Evolutionary conservation across 2,888 invertebrate genomes (phyloP).

Genomic region (Tridacna gigas): DNA sequence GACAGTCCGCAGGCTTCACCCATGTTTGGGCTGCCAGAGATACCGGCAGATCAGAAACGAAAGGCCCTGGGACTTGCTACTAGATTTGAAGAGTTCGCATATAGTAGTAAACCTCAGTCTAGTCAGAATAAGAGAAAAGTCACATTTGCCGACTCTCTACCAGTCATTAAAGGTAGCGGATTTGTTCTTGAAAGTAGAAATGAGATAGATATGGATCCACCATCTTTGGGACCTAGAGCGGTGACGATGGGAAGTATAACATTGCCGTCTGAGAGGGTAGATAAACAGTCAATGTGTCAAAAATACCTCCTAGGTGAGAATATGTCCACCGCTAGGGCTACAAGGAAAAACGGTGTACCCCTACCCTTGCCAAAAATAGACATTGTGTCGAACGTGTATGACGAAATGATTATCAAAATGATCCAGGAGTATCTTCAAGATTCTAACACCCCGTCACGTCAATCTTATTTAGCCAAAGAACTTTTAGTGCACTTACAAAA

Average conservation of each 20-base stretch:
- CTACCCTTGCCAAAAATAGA: slow-evolving; percentile 77
- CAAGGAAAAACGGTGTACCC: slow-evolving; percentile 47
- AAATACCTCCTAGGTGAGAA: slow-evolving; percentile 45
- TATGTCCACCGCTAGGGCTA: slow-evolving; percentile 32
- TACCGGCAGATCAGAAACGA: slow-evolving; percentile 64
- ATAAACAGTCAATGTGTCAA: slow-evolving; percentile 56
- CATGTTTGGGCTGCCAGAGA: slow-evolving; percentile 65
- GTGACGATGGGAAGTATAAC: slow-evolving; percentile 65
- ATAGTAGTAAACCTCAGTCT: slow-evolving; percentile 40
- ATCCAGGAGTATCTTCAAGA: slow-evolving; percentile 73
- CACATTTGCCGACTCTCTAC: slow-evolving; percentile 64
- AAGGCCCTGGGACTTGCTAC: slow-evolving; percentile 58
- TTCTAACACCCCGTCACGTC: slow-evolving; percentile 66
- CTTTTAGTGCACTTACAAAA: slow-evolving; percentile 65
- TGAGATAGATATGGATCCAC: slow-evolving; percentile 1
- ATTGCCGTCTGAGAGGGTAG: slow-evolving; percentile 51
- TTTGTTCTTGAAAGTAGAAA: slow-evolving; percentile 51
- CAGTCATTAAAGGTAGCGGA: slow-evolving; percentile 64
- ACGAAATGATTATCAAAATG: slow-evolving; percentile 75
- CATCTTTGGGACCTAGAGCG: slow-evolving; percentile 51
- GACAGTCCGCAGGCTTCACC: slow-evolving; percentile 38
- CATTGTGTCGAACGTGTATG: slow-evolving; percentile 75
- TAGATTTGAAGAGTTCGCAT: slow-evolving; percentile 54
- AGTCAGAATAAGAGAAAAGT: slow-evolving; percentile 59
- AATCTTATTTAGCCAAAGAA: slow-evolving; percentile 65